These are phyloP conservation scores for Apocrypta bakeri DNA, from an alignment of 1,140 invertebrate species.

Conservation along the genomic window DNA sequence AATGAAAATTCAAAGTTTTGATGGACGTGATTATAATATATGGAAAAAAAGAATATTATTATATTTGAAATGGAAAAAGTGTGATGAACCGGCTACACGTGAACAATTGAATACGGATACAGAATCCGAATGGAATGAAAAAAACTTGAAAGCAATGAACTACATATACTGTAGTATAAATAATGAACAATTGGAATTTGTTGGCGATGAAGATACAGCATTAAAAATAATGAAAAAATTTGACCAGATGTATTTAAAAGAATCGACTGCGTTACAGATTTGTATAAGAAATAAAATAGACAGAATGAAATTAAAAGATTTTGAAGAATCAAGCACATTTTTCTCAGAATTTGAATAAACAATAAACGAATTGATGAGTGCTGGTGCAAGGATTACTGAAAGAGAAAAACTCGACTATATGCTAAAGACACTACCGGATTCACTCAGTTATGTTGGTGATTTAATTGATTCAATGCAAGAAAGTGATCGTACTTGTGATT, in stretches of 20 bases:
- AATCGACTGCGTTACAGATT: slow-evolving; percentile 32
- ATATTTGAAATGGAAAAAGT: slow-evolving; percentile 1
- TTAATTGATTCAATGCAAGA: slow-evolving; percentile 32
- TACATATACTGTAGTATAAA: not conserved
- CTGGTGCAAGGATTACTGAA: slow-evolving; percentile 25
- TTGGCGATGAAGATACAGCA: not conserved
- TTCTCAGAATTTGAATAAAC: slow-evolving; percentile 39
- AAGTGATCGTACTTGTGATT: slow-evolving; percentile 27
- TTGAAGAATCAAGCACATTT: not conserved
- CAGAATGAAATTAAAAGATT: slow-evolving; percentile 7
- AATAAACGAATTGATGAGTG: slow-evolving; percentile 39
- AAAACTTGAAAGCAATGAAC: slow-evolving; percentile 1
- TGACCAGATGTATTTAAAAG: not conserved
- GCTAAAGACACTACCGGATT: slow-evolving; percentile 32
- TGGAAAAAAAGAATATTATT: slow-evolving; percentile 18
- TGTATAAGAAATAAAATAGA: slow-evolving; percentile 24
- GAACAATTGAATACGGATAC: not conserved
- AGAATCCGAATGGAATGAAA: not conserved
- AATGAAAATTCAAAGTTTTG: no score
- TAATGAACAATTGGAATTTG: slow-evolving; percentile 2
- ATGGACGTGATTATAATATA: not conserved
- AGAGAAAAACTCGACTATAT: slow-evolving; percentile 47
- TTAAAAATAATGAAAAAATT: not conserved
- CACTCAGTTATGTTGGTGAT: slow-evolving; percentile 1
- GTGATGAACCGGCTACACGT: not conserved